Conservation (phyloP, 2,113 vertebrate genomes). For the Leuciscus idus region DNA sequence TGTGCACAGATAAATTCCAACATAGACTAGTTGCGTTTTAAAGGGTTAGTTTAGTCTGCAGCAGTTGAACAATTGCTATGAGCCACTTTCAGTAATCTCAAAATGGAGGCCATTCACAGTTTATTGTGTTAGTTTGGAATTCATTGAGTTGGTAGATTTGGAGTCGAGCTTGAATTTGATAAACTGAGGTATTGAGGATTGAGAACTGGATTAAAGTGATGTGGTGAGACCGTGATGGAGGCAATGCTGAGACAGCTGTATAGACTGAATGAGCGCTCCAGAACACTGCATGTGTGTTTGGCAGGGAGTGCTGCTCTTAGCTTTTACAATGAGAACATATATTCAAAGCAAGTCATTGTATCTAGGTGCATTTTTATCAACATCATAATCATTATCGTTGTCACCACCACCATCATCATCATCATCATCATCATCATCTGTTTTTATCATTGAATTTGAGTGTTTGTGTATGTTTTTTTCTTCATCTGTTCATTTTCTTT, state of each 20-base stretch:
- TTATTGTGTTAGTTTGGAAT: neutral
- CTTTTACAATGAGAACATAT: conserved; percentile 59
- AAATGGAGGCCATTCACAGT: neutral
- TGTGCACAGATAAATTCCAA: too few species aligned
- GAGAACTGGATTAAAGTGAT: neutral
- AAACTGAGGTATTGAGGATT: neutral
- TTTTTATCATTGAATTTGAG: conserved; percentile 18
- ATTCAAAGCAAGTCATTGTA: conserved; percentile 68
- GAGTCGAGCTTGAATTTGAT: neutral
- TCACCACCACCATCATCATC: conserved; percentile 52
- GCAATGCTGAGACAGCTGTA: neutral
- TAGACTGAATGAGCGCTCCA: neutral
- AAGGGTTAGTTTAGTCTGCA: neutral
- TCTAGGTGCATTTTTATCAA: conserved; percentile 47
- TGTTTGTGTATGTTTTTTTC: neutral
- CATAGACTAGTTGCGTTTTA: too few species aligned
- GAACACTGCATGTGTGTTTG: neutral
- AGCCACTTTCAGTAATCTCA: neutral
- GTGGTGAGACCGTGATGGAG: neutral
- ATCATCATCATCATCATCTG: neutral
- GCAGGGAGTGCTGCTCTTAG: conserved; percentile 32
- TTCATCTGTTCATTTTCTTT: conserved; percentile 32
- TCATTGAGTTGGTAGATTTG: neutral
- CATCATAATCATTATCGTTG: conserved; percentile 49
- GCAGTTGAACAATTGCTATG: conserved; percentile 2